Conservation (phyloP, 2,797 vertebrate genomes). For the Coendou prehensilis region DNA sequence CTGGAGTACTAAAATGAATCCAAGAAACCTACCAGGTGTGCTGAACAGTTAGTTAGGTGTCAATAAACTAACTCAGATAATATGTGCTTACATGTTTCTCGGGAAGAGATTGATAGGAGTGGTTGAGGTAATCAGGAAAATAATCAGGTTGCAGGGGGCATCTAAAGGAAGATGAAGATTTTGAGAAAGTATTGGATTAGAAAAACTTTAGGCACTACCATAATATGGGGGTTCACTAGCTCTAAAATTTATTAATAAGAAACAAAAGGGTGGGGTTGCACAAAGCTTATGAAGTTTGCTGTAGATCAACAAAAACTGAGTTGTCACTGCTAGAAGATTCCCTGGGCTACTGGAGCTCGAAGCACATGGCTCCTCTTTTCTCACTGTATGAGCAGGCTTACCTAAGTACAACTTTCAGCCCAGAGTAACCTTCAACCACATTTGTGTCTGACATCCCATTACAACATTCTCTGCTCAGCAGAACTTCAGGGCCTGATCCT, state of each 20-base stretch:
- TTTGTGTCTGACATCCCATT: background rate
- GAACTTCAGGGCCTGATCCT: background rate
- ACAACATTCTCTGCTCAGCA: background rate
- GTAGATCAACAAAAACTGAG: background rate
- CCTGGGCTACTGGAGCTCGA: background rate
- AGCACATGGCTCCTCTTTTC: background rate
- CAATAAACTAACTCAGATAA: background rate
- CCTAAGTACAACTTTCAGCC: background rate
- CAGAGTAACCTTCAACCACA: background rate
- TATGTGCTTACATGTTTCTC: background rate
- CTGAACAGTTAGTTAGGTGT: background rate
- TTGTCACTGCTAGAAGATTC: background rate
- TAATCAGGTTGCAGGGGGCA: background rate
- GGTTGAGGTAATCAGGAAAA: background rate
- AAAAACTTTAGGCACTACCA: background rate
- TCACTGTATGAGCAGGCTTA: background rate
- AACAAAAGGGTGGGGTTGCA: background rate
- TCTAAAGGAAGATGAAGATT: background rate
- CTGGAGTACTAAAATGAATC: background rate
- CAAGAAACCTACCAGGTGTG: background rate
- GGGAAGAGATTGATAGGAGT: background rate
- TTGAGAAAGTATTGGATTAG: background rate
- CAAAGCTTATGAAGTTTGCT: background rate
- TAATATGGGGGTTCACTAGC: background rate
- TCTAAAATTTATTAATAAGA: conserved; percentile 6